Evolutionary conservation across 2,113 vertebrate species (phyloP).

Genomic region (Pleuronectes platessa): DNA sequence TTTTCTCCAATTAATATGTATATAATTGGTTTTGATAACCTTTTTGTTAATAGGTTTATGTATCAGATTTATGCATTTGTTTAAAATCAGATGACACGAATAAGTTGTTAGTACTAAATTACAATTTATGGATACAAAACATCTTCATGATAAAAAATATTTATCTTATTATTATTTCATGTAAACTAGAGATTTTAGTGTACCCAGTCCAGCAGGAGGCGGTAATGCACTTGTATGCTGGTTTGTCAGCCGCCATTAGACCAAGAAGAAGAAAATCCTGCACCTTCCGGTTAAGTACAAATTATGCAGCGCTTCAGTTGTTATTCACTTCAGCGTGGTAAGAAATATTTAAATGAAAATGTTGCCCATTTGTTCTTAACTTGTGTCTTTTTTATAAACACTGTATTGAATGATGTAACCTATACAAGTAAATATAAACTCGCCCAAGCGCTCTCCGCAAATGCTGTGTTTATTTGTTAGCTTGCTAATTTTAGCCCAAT

Average conservation of each 20-base stretch:
- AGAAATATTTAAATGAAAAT: neutral
- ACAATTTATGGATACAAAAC: no score
- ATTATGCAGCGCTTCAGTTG: conserved; percentile 59
- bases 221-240: neutral
- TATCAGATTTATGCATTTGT: no score
- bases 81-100: no score
- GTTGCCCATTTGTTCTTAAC: neutral
- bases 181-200: neutral
- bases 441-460: accelerated
- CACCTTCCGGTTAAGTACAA: conserved; percentile 65
- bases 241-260: no score
- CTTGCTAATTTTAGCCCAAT: conserved; percentile 50
- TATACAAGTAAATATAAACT: accelerated
- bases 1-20: no score
- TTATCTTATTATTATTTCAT: no score
- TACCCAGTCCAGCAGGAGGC: neutral
- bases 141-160: no score
- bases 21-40: no score
- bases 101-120: no score
- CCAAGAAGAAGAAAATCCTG: accelerated
- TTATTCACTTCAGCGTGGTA: conserved; percentile 65
- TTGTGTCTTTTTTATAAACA: accelerated
- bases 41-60: no score
- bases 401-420: accelerated
- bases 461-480: neutral